phyloP scores from a whole-genome alignment of 2,888 invertebrate species.

The Drosophila ochracea region DNA sequence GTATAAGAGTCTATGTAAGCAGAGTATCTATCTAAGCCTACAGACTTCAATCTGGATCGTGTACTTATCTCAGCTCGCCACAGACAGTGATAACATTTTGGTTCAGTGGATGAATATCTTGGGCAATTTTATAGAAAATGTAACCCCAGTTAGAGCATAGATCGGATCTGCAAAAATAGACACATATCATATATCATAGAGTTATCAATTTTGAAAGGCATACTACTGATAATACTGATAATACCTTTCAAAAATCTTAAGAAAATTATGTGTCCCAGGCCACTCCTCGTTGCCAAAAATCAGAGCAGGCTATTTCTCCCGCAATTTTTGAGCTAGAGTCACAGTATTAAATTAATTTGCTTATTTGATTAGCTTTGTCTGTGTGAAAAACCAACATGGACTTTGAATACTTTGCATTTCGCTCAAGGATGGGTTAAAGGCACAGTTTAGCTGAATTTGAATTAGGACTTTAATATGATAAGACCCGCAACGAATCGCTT shows the following conservation, averaged over 20 bases:
- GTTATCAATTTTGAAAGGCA: neutral
- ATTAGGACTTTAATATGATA: conserved; percentile 27
- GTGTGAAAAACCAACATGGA: conserved; percentile 6
- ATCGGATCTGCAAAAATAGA: neutral
- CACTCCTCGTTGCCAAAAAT: neutral
- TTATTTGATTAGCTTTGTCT: neutral
- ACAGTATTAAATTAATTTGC: neutral
- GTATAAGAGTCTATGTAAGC: neutral
- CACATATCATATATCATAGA: neutral
- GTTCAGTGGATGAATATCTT: neutral
- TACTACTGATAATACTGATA: neutral
- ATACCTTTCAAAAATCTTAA: neutral
- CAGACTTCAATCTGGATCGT: neutral
- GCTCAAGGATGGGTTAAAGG: neutral
- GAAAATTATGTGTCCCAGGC: neutral
- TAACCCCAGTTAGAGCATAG: neutral
- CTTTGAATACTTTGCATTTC: conserved; percentile 15
- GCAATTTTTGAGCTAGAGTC: neutral
- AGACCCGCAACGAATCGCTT: conserved; percentile 16
- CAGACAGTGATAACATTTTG: too few species aligned
- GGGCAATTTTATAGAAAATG: neutral
- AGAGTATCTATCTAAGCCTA: neutral
- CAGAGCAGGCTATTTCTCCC: neutral
- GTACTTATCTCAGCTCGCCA: neutral
- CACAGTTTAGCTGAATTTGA: conserved; percentile 12